Base-by-base conservation (phyloP, 37 sponge, comb jelly and placozoan species). In the Tethya wilhelma region DNA sequence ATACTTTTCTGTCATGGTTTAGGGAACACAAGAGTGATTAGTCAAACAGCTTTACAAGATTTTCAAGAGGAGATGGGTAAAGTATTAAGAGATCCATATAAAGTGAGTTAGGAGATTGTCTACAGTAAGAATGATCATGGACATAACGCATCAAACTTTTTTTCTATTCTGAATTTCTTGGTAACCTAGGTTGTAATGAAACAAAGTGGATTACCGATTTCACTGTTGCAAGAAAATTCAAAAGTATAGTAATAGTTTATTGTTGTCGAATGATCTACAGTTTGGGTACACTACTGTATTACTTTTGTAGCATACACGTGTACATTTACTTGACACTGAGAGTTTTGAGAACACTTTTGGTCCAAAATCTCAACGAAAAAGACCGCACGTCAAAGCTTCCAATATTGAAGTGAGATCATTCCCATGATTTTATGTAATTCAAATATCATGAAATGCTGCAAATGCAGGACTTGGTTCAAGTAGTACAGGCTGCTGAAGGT, bases 41-140 rank as follows among this genome's bases (percentile, higher is more conserved):
- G 88, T 31, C 99, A 99, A 64, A 46, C 86, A 14, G 88, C 99
- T 43, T 85, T 99, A 71, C 99, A 99, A 62, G 92, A 59, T 31
- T 99, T 99, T 69, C 99, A 99, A 63, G 93, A 90, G 1, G 95
- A 96, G 57, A 90, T 99, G 96, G 89, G 91, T 1, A 94, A 96
- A 69, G 95, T 90, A 7, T 71, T 87, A 69, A 91, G 76, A 34
- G 97, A 96, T 59, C 99, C 99, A 0, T 99, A 96, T 62, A 93
- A 93, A 84, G 97, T 84, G 30, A 1, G 45, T 42, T 1, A 45
- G 9, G 67, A 8, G 28, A 59, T n/a, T n/a, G n/a, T n/a, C n/a
- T n/a, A n/a, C n/a, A n/a, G n/a, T n/a, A n/a, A n/a, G n/a, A n/a
- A n/a, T n/a, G n/a, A n/a, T n/a, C n/a, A n/a, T n/a, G n/a, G n/a